These are phyloP conservation scores for Phalera bucephala DNA, from an alignment of 2,888 invertebrate species.

Conservation along the genomic window DNA sequence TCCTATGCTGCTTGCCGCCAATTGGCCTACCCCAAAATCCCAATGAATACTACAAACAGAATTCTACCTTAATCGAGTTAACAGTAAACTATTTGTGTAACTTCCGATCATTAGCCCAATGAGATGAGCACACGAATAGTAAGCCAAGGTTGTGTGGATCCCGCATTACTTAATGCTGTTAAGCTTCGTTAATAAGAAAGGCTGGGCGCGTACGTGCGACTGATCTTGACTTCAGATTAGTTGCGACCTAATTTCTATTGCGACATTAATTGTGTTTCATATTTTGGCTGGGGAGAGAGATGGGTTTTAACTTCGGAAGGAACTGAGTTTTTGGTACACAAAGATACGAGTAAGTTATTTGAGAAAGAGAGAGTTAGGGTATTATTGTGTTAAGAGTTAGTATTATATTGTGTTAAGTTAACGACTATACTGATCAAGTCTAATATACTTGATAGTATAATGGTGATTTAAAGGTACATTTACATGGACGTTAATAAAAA, in stretches of 20 bases:
- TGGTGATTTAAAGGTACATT: too few relatives aligned
- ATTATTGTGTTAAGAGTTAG: too few relatives aligned
- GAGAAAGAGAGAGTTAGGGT: too few relatives aligned
- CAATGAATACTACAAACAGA: conserved; percentile 31
- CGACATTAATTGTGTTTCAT: conserved; percentile 13
- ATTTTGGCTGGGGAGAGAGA: not conserved
- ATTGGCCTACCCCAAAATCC: too few relatives aligned
- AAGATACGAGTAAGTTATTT: too few relatives aligned
- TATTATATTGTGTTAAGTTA: too few relatives aligned
- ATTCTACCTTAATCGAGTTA: conserved; percentile 24
- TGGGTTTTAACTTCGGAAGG: too few relatives aligned
- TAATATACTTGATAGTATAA: too few relatives aligned
- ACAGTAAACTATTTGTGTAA: conserved; percentile 12
- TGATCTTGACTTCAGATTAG: conserved; percentile 28
- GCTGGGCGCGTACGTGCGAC: conserved; percentile 19
- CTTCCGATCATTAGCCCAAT: conserved; percentile 38
- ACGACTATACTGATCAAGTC: too few relatives aligned
- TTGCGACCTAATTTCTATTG: conserved; percentile 22
- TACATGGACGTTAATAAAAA: too few relatives aligned
- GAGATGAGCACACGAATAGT: conserved; percentile 39
- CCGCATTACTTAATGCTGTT: conserved; percentile 26
- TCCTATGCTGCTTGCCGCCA: too few relatives aligned
- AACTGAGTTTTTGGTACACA: too few relatives aligned
- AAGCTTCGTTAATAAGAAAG: conserved; percentile 15
- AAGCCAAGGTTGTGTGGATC: conserved; percentile 24